phyloP scores from a whole-genome alignment of 2,113 vertebrate species.

The Tauraco erythrolophus region DNA sequence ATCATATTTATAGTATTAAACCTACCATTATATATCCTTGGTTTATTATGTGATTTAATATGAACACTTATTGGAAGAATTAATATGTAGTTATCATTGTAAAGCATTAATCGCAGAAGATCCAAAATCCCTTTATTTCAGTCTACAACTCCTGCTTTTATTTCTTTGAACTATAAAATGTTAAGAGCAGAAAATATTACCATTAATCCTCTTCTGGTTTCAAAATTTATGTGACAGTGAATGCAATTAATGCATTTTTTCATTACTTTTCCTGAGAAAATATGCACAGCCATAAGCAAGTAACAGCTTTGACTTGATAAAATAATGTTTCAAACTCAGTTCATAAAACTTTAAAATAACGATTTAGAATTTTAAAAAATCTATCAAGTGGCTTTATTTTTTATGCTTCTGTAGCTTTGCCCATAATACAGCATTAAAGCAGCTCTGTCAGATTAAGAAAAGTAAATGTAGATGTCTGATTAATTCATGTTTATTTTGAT shows the following conservation, averaged over 20 bases:
- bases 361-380: background rate
- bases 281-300: background rate
- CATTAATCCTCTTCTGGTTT: constrained; percentile 2
- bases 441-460: background rate
- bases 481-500: constrained; percentile 22
- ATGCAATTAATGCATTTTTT: constrained; percentile 26
- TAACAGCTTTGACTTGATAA: background rate
- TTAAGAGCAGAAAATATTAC: background rate
- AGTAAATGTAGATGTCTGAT: background rate
- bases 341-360: background rate
- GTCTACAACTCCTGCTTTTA: background rate
- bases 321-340: background rate
- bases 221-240: constrained; percentile 5
- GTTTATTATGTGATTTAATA: background rate
- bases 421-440: background rate
- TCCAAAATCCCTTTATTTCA: background rate
- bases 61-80: background rate
- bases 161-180: background rate
- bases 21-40: background rate
- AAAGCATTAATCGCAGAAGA: background rate
- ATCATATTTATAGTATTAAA: background rate
- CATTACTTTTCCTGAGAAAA: background rate
- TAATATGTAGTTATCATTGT: background rate
- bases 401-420: background rate
- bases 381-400: background rate